Conservation (phyloP, 1,140 invertebrate genomes). For the Lethrus apterus region DNA sequence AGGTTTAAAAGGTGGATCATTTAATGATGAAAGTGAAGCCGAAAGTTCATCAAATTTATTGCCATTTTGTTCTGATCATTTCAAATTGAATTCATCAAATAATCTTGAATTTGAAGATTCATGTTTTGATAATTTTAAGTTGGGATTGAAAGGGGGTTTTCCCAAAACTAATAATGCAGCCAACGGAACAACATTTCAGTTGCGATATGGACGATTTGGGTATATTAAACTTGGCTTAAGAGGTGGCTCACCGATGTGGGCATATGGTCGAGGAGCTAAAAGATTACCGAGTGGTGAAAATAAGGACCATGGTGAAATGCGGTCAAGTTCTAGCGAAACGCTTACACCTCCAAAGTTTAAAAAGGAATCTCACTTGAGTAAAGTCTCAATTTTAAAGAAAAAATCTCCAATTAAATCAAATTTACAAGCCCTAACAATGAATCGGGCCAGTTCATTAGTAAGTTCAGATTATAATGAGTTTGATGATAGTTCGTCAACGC, state of each 20-base stretch:
- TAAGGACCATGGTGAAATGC: conserved; percentile 19
- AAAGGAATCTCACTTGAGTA: conserved; percentile 46
- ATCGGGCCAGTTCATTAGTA: conserved; percentile 51
- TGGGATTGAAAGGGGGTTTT: conserved; percentile 47
- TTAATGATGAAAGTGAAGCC: no score
- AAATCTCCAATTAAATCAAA: conserved; percentile 45
- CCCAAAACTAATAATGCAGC: conserved; percentile 46
- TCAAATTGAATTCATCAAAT: no score
- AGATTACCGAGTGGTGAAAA: conserved; percentile 25
- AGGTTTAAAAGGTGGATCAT: no score
- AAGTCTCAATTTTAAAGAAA: conserved; percentile 50
- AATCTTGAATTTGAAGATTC: no score
- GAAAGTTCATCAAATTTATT: no score
- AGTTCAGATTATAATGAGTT: conserved; percentile 57
- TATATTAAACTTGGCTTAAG: conserved; percentile 56
- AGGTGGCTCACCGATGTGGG: conserved; percentile 69
- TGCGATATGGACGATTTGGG: conserved; percentile 45
- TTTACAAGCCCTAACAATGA: conserved; percentile 43
- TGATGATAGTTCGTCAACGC: conserved; percentile 54
- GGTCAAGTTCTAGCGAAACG: conserved; percentile 25
- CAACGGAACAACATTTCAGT: conserved; percentile 46
- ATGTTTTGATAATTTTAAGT: conserved; percentile 33
- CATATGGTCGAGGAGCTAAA: conserved; percentile 37
- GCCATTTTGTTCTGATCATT: no score
- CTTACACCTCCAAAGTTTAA: conserved; percentile 27